Base-by-base conservation (phyloP, 1,140 invertebrate genomes). In the Ooceraea biroi region DNA sequence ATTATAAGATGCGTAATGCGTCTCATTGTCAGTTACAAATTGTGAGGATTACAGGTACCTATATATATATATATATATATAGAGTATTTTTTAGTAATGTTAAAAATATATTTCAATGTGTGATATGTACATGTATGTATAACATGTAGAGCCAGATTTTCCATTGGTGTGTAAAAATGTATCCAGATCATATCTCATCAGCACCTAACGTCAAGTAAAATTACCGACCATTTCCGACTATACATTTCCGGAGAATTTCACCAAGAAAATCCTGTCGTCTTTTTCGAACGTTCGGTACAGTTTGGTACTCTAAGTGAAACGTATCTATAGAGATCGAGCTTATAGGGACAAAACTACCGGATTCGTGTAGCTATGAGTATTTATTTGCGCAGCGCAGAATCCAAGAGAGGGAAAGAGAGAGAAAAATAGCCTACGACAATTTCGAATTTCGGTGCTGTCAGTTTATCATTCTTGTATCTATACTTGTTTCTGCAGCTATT, bases 271-370 rank as follows among this genome's bases (percentile, higher is more conserved):
- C 71, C 71, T 80, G 69, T 86, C 86, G 85, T 83, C 85, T 41
- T 76, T 78, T 86, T 83, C 44, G 73, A 71, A 36, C 50, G 50
- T n/a, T n/a, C n/a, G 19, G 19, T 77, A 72, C 12, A 72, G 84
- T 65, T 50, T 25, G 71, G 22, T 50, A 2, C 41, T 76, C 50
- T 86, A 87, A 87, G 84, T 87, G 72, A 87, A 87, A 87, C 58
- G 52, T 87, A 86, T 60, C 48, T 76, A 58, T 22, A 58, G 58
- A 61, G 63, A 57, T 27, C 52, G 36, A 71, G 84, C 65, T 65
- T 83, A 87, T 82, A 78, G 55, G 65, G 78, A 85, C 68, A 72
- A 86, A 86, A 76, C 69, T 86, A 87, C 84, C 50, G 58, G 69
- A 27, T 57, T 57, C 68, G 50, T 48, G 52, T 57, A 61, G 41